Evolutionary conservation across 2,888 invertebrate species (phyloP), one percentile per base, ranked within the genome.

Genomic region (Andrena haemorrhoa): DNA sequence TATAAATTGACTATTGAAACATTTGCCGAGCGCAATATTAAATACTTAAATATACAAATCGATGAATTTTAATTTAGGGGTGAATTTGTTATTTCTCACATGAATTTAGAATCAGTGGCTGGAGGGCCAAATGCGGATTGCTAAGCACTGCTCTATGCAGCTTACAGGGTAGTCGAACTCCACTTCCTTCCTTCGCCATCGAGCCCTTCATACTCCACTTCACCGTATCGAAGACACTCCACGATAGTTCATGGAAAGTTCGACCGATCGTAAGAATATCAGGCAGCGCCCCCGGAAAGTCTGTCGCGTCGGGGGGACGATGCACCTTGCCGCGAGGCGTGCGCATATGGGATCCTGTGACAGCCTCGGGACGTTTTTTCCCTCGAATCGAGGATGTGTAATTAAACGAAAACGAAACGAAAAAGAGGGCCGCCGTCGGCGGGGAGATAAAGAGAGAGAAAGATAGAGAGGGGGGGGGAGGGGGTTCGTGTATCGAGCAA

Each of bases 401-500:
- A 86, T 82, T 86, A 86, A 86, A 86, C 77, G 75, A 77, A 66
- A 76, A 72, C 47, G 33, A 26, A 20, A 51, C 33, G 29, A 7
- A 49, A 10, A 16, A 41, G 23, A 8, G 23, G 53, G 2, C 65
- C 31, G 4, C 10, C 23, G 53, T 20, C 10, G 23, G 23, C 26
- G 26, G 58, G 2, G 41, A 20, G 26, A 20, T 58, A 5, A 29
- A 75, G 60, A 41, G 60, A 47, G 51, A 53, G 47, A 26, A 41
- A 31, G 29, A 51, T 23, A n/a, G 66, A 3, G 47, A 75, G 60
- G 33, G 60, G n/a, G n/a, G 7, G 33, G n/a, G 6, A 56, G n/a
- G 47, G 20, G 51, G 6, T 2, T 47, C 8, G 70, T 35, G 68
- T 49, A 66, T 35, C 41, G 68, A 56, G 75, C 47, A 78, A 60